These are phyloP conservation scores for Mesoligia furuncula DNA, from an alignment of 2,888 invertebrate genomes.

Conservation along the genomic window DNA sequence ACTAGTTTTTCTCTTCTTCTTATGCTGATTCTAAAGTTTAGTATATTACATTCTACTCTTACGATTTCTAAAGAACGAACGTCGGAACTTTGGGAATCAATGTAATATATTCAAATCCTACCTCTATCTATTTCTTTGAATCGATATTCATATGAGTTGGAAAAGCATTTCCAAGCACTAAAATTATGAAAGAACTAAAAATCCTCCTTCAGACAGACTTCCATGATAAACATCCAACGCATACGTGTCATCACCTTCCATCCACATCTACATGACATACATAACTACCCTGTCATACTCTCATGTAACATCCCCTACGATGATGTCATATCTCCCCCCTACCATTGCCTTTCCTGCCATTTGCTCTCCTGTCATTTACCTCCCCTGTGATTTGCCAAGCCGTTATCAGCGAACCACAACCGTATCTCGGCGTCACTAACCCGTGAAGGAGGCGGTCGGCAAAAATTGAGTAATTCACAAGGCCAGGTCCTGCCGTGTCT, in stretches of 20 bases:
- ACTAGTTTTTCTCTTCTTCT: neutral
- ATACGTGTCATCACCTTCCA: constrained; percentile 21
- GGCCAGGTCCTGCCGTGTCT: constrained; percentile 59
- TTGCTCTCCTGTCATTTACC: constrained; percentile 42
- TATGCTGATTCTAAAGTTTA: neutral
- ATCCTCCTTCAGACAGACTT: neutral
- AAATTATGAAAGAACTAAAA: neutral
- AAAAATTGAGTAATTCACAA: constrained; percentile 69
- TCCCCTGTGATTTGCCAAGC: constrained; percentile 46
- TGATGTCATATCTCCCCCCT: neutral
- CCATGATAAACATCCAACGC: constrained; percentile 4
- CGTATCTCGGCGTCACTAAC: constrained; percentile 49
- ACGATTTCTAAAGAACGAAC: neutral
- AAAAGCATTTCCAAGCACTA: neutral
- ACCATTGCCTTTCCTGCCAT: constrained; percentile 16
- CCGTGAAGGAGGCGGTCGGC: constrained; percentile 54
- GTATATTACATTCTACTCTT: too few species aligned
- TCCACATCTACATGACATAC: constrained; percentile 25
- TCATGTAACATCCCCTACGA: too few species aligned
- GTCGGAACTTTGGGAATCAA: neutral
- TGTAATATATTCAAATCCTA: neutral
- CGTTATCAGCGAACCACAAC: constrained; percentile 59
- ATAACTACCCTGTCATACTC: constrained; percentile 42
- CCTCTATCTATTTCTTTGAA: neutral
- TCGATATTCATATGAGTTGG: neutral